These are phyloP conservation scores for Cantharis rufa DNA, from an alignment of 2,888 invertebrate genomes.

Conservation along the genomic window DNA sequence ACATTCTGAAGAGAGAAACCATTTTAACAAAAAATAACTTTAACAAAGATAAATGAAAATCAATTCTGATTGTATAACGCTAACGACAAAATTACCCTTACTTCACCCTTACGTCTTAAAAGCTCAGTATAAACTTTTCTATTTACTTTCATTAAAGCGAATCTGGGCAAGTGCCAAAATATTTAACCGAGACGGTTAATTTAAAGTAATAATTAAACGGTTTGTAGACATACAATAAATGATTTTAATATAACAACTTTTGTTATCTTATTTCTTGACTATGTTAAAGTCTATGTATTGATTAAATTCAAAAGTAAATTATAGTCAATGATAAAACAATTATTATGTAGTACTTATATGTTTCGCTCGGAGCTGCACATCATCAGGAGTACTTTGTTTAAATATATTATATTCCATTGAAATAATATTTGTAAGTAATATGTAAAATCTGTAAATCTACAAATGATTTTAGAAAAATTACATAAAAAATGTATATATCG, in stretches of 20 bases:
- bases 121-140: constrained; percentile 15
- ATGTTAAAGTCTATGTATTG: neutral
- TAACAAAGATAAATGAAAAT: constrained; percentile 41
- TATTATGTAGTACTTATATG: no score
- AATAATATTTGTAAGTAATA: neutral
- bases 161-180: constrained; percentile 32
- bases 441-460: neutral
- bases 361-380: no score
- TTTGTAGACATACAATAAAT: neutral
- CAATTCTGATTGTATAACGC: constrained; percentile 31
- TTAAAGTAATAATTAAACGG: neutral
- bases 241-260: neutral
- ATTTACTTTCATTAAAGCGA: constrained; percentile 24
- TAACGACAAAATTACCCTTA: constrained; percentile 22
- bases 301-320: neutral
- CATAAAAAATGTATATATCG: neutral
- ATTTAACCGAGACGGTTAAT: constrained; percentile 33
- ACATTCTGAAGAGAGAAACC: constrained; percentile 9
- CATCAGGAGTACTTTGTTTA: no score
- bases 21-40: constrained; percentile 33
- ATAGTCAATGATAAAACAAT: no score
- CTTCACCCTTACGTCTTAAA: constrained; percentile 26
- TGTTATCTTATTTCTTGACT: neutral
- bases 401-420: neutral
- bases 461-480: neutral